Conservation (phyloP, 2,888 invertebrate genomes). For the Cheilosia impressa region DNA sequence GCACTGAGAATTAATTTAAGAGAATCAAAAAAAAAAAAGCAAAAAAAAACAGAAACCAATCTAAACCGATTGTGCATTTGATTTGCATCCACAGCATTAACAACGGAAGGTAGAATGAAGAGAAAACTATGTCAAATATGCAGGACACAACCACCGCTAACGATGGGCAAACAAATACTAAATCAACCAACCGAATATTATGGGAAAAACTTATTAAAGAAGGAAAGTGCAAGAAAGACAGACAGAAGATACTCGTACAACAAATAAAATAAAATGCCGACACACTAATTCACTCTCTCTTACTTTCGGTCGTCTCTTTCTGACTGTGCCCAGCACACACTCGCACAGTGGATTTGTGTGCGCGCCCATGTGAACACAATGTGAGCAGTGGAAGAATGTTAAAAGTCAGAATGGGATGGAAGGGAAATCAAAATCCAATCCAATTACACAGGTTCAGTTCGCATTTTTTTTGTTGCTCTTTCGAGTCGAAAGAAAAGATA, state of each 20-base stretch:
- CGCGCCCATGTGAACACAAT: constrained; percentile 34
- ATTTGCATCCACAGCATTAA: constrained; percentile 34
- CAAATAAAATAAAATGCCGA: constrained; percentile 62
- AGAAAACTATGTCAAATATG: constrained; percentile 26
- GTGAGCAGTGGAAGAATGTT: constrained; percentile 42
- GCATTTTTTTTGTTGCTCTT: constrained; percentile 7
- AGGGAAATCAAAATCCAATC: constrained; percentile 29
- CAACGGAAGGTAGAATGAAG: constrained; percentile 15
- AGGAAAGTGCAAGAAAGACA: constrained; percentile 69
- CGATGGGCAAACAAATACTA: constrained; percentile 83
- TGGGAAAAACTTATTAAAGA: constrained; percentile 57
- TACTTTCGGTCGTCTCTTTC: constrained; percentile 7
- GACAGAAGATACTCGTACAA: constrained; percentile 5
- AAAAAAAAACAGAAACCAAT: not conserved
- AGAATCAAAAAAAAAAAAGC: too few species aligned
- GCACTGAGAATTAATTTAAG: constrained; percentile 10
- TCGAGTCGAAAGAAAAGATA: not conserved
- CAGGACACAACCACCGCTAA: constrained; percentile 79
- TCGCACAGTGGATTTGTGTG: constrained; percentile 3
- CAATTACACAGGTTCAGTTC: constrained; percentile 40
- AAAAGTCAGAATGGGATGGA: constrained; percentile 37
- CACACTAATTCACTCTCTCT: constrained; percentile 68
- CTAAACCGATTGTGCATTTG: constrained; percentile 50
- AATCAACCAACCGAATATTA: constrained; percentile 76
- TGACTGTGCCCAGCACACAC: constrained; percentile 6